phyloP scores from a whole-genome alignment of 2,797 vertebrate species.

The Sebastes cheni region DNA sequence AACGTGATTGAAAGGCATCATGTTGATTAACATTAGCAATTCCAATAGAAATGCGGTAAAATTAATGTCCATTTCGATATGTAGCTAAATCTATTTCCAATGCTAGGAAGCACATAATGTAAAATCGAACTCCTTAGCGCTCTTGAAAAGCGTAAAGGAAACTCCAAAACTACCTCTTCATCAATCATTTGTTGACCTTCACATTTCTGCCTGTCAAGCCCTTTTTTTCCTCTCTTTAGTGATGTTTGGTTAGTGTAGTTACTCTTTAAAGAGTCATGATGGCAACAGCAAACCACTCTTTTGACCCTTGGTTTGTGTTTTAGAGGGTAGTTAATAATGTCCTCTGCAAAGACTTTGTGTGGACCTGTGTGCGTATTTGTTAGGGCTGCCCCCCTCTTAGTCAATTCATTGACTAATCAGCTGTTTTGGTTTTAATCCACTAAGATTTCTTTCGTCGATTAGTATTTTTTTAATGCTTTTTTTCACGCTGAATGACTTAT shows the following conservation, averaged over 20 bases:
- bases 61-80: neutral
- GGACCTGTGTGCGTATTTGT: neutral
- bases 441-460: no score
- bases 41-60: neutral
- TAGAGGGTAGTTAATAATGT: slow-evolving; percentile 28
- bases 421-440: no score
- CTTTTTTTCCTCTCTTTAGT: neutral
- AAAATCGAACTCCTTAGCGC: neutral
- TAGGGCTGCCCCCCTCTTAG: no score
- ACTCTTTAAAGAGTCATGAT: slow-evolving; percentile 53
- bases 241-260: slow-evolving; percentile 25
- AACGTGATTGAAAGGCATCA: no score
- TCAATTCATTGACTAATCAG: no score
- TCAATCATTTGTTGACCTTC: neutral
- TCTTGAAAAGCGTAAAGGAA: neutral
- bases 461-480: no score
- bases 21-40: no score
- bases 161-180: neutral
- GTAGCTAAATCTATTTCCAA: slow-evolving; percentile 12
- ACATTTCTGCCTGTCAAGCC: neutral
- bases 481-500: no score
- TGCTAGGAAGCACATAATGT: slow-evolving; percentile 16
- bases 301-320: neutral
- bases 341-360: neutral
- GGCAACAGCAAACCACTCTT: neutral